A percentile compares a stretch with the other conserved stretches of the same genome.
Conservation (phyloP, 2,888 invertebrate genomes). For the Apodemia mormo region DNA sequence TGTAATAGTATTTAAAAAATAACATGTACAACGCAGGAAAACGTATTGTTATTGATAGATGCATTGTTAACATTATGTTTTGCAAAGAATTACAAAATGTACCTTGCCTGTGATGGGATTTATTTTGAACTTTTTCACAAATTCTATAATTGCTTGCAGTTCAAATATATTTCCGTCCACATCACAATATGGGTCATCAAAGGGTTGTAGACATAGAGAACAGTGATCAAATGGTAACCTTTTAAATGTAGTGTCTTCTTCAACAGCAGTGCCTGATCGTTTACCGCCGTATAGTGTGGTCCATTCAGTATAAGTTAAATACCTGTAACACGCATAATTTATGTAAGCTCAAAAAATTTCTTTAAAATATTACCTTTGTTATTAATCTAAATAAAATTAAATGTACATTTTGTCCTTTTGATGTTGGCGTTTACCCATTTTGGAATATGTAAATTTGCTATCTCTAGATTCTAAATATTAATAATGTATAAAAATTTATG, state of each 20-base stretch:
- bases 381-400: constrained; percentile 20
- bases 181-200: constrained; percentile 95
- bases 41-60: no score
- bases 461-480: not conserved
- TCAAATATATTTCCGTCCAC: constrained; percentile 96
- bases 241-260: constrained; percentile 91
- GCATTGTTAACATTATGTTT: no score
- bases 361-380: not conserved
- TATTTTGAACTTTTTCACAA: constrained; percentile 93
- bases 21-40: no score
- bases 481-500: no score
- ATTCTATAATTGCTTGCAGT: constrained; percentile 91
- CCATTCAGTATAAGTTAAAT: constrained; percentile 94
- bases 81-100: constrained; percentile 14
- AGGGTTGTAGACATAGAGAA: constrained; percentile 94
- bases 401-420: constrained; percentile 96
- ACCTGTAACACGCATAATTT: constrained; percentile 74
- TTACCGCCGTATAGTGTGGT: constrained; percentile 95
- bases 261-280: constrained; percentile 84
- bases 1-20: no score
- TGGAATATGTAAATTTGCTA: constrained; percentile 7
- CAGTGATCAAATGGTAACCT: constrained; percentile 97
- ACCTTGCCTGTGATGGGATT: constrained; percentile 97
- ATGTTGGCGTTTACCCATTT: constrained; percentile 96
- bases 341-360: not conserved